A percentile compares a stretch with the other conserved stretches of the same genome.
These are phyloP conservation scores for Tillus elongatus DNA, from an alignment of 2,888 invertebrate species.

Conservation along the genomic window DNA sequence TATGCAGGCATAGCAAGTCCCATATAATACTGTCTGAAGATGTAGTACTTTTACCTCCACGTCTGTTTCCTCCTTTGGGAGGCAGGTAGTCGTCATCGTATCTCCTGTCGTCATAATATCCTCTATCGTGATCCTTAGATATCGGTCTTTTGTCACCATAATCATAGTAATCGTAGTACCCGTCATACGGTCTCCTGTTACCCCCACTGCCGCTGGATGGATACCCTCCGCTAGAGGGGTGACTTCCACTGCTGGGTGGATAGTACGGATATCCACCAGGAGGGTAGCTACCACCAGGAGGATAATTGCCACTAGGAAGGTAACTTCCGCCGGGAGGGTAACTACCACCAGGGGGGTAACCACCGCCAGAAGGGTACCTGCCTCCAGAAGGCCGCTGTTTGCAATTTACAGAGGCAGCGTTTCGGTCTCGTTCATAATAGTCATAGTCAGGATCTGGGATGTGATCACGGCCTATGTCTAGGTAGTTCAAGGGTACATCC, in stretches of 20 bases:
- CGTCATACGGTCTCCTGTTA: background rate
- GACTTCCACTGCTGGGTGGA: conserved; percentile 4
- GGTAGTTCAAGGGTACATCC: conserved; percentile 58
- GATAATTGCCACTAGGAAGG: conserved; percentile 4
- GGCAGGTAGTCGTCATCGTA: conserved; percentile 18
- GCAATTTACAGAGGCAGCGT: conserved; percentile 46
- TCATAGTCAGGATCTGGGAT: conserved; percentile 65
- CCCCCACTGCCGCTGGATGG: too few species aligned
- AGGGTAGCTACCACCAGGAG: conserved; percentile 5
- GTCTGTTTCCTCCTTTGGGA: conserved; percentile 20
- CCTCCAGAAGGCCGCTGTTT: conserved; percentile 15
- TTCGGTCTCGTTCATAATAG: conserved; percentile 69
- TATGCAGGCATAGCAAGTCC: conserved; percentile 31
- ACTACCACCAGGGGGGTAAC: conserved; percentile 10
- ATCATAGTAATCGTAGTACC: conserved; percentile 5
- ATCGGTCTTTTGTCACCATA: conserved; percentile 14
- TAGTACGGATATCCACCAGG: conserved; percentile 8
- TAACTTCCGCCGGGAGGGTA: conserved; percentile 1
- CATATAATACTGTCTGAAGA: conserved; percentile 24
- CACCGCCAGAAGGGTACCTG: conserved; percentile 11
- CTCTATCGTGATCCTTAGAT: conserved; percentile 8
- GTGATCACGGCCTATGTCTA: conserved; percentile 56
- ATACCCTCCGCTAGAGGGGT: background rate
- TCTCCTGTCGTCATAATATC: conserved; percentile 19
- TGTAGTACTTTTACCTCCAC: conserved; percentile 35